A percentile compares a stretch with the other conserved stretches of the same genome.
phyloP scores from a whole-genome alignment of 2,888 invertebrate genomes.

The Mimas tiliae region DNA sequence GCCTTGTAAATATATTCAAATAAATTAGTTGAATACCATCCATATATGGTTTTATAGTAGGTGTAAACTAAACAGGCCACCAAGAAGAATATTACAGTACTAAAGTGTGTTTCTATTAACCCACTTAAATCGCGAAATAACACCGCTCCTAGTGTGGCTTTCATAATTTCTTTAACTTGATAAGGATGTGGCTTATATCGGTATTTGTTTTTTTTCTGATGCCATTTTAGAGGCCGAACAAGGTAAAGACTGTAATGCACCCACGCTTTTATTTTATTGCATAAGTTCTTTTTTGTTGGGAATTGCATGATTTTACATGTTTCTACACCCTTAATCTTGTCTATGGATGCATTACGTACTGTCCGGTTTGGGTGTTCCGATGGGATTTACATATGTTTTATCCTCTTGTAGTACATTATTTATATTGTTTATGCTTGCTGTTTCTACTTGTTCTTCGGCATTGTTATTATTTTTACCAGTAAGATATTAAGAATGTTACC shows the following conservation, averaged over 20 bases:
- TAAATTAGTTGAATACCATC: neutral
- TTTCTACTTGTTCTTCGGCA: neutral
- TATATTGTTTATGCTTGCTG: neutral
- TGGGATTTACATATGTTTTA: conserved; percentile 18
- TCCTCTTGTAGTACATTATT: conserved; percentile 5
- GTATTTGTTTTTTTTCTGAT: conserved; percentile 53
- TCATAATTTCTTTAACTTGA: conserved; percentile 53
- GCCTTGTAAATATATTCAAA: neutral
- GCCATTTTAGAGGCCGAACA: conserved; percentile 46
- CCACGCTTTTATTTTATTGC: conserved; percentile 59
- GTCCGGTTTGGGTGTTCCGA: conserved; percentile 32
- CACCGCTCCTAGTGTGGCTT: conserved; percentile 39
- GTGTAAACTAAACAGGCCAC: neutral
- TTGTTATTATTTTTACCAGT: neutral
- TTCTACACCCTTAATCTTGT: conserved; percentile 44
- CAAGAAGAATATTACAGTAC: neutral
- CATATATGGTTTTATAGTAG: neutral
- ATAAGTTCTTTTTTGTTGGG: conserved; percentile 52
- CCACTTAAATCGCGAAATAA: neutral
- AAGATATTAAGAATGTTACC: neutral
- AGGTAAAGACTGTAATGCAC: conserved; percentile 58
- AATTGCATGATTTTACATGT: conserved; percentile 54
- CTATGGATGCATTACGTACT: conserved; percentile 26
- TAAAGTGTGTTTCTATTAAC: conserved; percentile 3
- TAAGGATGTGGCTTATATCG: conserved; percentile 54